These are phyloP conservation scores for Lontra canadensis DNA, from an alignment of 2,113 vertebrate species.

Conservation along the genomic window DNA sequence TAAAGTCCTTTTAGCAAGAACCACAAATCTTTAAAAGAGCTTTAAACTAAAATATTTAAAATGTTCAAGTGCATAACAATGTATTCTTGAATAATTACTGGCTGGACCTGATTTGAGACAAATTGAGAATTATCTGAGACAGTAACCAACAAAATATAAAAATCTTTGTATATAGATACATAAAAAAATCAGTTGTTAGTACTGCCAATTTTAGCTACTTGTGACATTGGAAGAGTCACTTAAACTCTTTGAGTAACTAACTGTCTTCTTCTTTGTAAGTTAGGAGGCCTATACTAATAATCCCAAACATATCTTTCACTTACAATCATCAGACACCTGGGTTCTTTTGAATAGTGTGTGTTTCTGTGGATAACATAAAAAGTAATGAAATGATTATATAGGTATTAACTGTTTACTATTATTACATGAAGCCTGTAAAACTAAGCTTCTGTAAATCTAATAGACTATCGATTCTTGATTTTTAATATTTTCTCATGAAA, in stretches of 20 bases:
- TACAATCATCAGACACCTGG: neutral
- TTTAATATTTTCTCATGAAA: neutral
- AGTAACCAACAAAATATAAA: neutral
- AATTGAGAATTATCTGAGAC: neutral
- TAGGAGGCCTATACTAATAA: neutral
- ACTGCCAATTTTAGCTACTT: neutral
- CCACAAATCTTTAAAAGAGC: conserved; percentile 18
- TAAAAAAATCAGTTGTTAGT: neutral
- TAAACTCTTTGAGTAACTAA: neutral
- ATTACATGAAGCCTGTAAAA: neutral
- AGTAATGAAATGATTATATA: neutral
- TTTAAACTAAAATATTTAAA: conserved; percentile 1
- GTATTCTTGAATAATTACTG: neutral
- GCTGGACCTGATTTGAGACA: neutral
- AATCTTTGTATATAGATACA: neutral
- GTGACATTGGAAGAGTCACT: neutral
- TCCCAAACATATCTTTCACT: neutral
- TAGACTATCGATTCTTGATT: neutral
- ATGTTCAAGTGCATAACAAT: neutral
- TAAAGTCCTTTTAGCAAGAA: conserved; percentile 10
- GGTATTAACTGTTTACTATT: neutral
- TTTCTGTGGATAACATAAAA: neutral
- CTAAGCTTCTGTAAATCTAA: neutral
- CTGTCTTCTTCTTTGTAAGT: neutral
- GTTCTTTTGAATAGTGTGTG: neutral